phyloP scores from a whole-genome alignment of 2,888 invertebrate species.

The Brachycybe producta region DNA sequence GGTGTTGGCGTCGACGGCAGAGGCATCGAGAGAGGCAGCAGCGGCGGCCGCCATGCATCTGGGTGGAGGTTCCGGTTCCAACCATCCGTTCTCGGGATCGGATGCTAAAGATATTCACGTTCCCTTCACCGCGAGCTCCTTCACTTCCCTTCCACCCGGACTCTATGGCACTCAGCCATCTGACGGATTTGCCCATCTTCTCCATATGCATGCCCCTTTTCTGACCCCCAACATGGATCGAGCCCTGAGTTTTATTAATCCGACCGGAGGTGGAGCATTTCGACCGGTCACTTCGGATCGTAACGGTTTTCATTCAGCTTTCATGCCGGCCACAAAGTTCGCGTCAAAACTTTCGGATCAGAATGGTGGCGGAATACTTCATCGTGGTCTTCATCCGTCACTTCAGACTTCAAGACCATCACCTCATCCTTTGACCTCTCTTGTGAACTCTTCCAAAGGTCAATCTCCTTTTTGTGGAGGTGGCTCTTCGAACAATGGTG shows the following conservation, averaged over 20 bases:
- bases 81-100: constrained; percentile 1
- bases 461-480: too few species aligned
- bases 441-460: too few species aligned
- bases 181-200: constrained; percentile 16
- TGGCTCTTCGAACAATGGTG: too few species aligned
- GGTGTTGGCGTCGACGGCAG: constrained; percentile 17
- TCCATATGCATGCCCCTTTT: constrained; percentile 18
- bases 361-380: not conserved
- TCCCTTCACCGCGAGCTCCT: constrained; percentile 17
- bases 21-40: constrained; percentile 11
- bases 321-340: constrained; percentile 16
- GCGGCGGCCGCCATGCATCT: too few species aligned
- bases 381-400: not conserved
- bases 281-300: constrained; percentile 16
- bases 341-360: constrained; percentile 15
- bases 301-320: constrained; percentile 20
- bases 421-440: too few species aligned
- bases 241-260: constrained; percentile 17
- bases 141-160: constrained; percentile 5
- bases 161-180: constrained; percentile 2
- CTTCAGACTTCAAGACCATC: too few species aligned
- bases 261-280: constrained; percentile 18
- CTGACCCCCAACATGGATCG: constrained; percentile 17
- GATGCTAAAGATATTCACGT: constrained; percentile 15
- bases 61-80: too few species aligned